Base-by-base conservation (phyloP, 1,140 invertebrate genomes). In the Bombus pascuorum region DNA sequence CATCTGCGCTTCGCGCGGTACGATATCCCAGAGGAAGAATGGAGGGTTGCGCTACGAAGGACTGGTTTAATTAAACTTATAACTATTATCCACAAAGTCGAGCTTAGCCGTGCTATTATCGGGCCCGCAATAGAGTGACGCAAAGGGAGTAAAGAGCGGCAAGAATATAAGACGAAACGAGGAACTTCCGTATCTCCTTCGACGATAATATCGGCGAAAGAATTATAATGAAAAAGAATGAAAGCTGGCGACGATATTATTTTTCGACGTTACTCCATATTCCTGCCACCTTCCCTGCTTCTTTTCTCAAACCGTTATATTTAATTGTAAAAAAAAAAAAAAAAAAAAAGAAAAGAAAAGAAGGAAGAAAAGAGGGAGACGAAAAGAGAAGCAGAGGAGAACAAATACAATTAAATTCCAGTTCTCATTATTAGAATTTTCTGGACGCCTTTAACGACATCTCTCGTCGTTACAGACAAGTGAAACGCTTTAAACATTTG, bases 1-100 rank as follows among this genome's bases (percentile, higher is more conserved):
- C 73, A 76, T 76, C 85, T 18, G 39, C 37, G 57, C 22, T 73
- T 47, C 53, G 47, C 42, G 44, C 39, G 57, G 25, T 34, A n/a
- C 44, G 80, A 70, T 82, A 82, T 71, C 73, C 72, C 65, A 15
- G 32, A 66, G 80, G 81, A 83, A 83, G 81, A 86, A 86, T 86
- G 74, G 80, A 53, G 59, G 85, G 9, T 39, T 57, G 72, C 47
- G 65, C 25, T 28, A 66, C 39, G 80, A 76, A 71, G 85, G 74
- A 76, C 76, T 57, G 86, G 82, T 87, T 87, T 87, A 87, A 87
- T 87, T 87, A 87, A 87, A 87, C 75, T 85, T 78, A 80, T 85
- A 87, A 83, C 73, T 83, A 86, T 86, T 83, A 83, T 76, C 81
- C 85, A 66, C 66, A 75, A 75, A 83, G 81, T 86, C 81, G 73